phyloP scores from a whole-genome alignment of 2,888 invertebrate species.

The Dromius quadrimaculatus region DNA sequence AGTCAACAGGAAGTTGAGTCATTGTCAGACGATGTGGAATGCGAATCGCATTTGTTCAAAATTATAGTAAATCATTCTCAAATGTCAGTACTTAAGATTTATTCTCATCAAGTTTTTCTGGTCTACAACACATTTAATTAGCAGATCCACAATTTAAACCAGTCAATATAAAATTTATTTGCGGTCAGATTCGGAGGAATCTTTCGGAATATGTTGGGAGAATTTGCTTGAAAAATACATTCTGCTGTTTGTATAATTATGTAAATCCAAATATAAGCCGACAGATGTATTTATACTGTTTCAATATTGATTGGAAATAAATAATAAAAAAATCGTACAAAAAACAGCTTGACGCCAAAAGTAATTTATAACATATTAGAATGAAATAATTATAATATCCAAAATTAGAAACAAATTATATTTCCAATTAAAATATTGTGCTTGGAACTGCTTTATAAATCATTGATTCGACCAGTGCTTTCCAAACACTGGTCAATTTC shows the following conservation, averaged over 20 bases:
- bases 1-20: slow-evolving; percentile 19
- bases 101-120: slow-evolving; percentile 16
- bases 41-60: neutral
- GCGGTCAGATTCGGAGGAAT: slow-evolving; percentile 4
- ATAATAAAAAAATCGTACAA: slow-evolving; percentile 19
- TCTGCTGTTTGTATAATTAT: slow-evolving; percentile 19
- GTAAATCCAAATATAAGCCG: slow-evolving; percentile 18
- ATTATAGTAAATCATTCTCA: slow-evolving; percentile 32
- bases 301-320: slow-evolving; percentile 7
- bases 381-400: slow-evolving; percentile 29
- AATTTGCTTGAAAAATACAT: slow-evolving; percentile 21
- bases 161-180: slow-evolving; percentile 23
- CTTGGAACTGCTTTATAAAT: slow-evolving; percentile 16
- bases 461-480: slow-evolving; percentile 7
- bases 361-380: slow-evolving; percentile 16
- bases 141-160: neutral
- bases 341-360: slow-evolving; percentile 11
- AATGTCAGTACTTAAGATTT: slow-evolving; percentile 41
- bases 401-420: neutral
- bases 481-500: too few relatives aligned
- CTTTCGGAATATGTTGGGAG: slow-evolving; percentile 11
- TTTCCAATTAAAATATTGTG: slow-evolving; percentile 37
- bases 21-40: neutral
- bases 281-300: slow-evolving; percentile 16
- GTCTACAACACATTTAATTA: slow-evolving; percentile 8